A percentile compares a stretch with the other conserved stretches of the same genome.
These are phyloP conservation scores for Orthonyx spaldingii DNA, from an alignment of 2,113 vertebrate species.

Conservation along the genomic window DNA sequence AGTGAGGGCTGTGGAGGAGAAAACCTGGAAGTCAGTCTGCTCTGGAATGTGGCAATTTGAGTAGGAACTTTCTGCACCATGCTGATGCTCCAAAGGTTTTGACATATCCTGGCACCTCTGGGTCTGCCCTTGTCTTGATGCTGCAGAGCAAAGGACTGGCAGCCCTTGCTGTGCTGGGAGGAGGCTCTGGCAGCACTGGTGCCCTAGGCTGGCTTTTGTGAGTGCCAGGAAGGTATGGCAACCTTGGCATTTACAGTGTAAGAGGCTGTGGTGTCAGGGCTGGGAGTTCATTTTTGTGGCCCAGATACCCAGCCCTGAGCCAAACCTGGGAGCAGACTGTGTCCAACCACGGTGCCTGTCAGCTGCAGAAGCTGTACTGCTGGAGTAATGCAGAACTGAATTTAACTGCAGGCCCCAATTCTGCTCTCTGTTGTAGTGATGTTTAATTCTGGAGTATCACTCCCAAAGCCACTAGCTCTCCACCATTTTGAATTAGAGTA, in stretches of 20 bases:
- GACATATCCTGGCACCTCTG: background rate
- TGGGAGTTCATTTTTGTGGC: background rate
- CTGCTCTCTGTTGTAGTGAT: background rate
- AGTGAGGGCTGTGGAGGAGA: background rate
- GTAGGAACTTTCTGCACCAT: background rate
- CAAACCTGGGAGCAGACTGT: background rate
- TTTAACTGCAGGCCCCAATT: background rate
- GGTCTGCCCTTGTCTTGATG: background rate
- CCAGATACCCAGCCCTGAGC: background rate
- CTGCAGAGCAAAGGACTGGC: background rate
- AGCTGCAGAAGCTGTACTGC: background rate
- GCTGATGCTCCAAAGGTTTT: background rate
- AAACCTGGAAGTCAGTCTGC: background rate
- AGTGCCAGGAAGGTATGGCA: background rate
- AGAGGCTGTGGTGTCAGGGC: accelerated
- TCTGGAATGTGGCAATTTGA: background rate
- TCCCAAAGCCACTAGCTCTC: background rate
- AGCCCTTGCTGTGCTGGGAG: background rate
- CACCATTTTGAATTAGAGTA: background rate
- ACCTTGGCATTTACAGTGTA: accelerated
- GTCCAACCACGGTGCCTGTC: accelerated
- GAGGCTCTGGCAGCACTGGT: background rate
- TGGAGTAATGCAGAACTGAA: background rate
- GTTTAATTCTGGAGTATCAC: background rate
- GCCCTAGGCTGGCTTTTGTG: background rate